Conservation (phyloP, 2,888 invertebrate species). For the Eurois occulta region DNA sequence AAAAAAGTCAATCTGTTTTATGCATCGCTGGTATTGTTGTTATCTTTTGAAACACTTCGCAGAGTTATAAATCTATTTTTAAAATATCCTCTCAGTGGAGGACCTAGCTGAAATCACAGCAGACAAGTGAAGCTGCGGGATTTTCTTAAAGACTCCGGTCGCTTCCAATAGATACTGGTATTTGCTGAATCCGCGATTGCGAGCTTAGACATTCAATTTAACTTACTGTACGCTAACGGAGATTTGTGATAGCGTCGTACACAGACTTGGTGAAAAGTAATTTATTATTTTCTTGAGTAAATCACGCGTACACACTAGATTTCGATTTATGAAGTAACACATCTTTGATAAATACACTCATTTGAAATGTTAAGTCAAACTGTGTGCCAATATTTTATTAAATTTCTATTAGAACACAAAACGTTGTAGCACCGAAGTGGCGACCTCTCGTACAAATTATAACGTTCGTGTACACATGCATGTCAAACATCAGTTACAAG, state of each 20-base stretch:
- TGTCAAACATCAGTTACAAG: constrained; percentile 65
- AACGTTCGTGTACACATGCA: constrained; percentile 53
- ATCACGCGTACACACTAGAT: constrained; percentile 41
- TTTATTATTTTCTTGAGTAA: constrained; percentile 68
- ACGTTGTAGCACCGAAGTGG: constrained; percentile 13
- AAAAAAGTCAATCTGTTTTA: constrained; percentile 1
- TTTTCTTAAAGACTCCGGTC: constrained; percentile 83
- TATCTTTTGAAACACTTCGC: constrained; percentile 18
- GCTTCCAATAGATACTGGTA: constrained; percentile 84
- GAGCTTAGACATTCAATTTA: constrained; percentile 87
- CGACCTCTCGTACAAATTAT: constrained; percentile 45
- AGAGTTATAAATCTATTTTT: constrained; percentile 47
- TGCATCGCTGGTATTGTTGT: background rate
- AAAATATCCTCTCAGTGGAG: constrained; percentile 57
- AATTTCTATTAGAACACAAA: constrained; percentile 29
- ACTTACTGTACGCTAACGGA: constrained; percentile 82
- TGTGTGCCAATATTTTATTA: constrained; percentile 28
- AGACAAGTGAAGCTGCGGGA: constrained; percentile 79
- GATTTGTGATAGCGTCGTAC: constrained; percentile 79
- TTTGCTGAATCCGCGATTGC: constrained; percentile 85
- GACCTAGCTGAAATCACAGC: constrained; percentile 67
- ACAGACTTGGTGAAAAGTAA: constrained; percentile 68
- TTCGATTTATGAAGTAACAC: constrained; percentile 21
- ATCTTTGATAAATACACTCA: constrained; percentile 9
- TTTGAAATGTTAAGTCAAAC: background rate